These are phyloP conservation scores for Diarsia brunnea DNA, from an alignment of 2,888 invertebrate species.

Conservation along the genomic window DNA sequence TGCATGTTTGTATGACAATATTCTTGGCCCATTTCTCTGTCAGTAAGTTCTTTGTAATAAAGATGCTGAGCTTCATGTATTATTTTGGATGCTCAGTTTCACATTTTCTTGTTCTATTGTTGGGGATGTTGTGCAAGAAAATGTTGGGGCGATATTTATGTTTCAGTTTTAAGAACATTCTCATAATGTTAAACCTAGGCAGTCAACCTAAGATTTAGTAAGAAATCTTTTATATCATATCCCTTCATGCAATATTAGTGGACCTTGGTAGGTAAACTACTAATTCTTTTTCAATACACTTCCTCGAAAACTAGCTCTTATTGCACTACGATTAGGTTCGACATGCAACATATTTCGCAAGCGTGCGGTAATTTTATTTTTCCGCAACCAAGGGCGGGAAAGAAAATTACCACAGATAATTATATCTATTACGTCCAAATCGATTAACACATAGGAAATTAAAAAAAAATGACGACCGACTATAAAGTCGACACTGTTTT, in stretches of 20 bases:
- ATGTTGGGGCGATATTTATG: background rate
- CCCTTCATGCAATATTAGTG: background rate
- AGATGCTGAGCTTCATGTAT: conserved; percentile 27
- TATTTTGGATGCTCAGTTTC: conserved; percentile 22
- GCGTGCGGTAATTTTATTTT: too few species aligned
- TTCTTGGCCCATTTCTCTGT: conserved; percentile 46
- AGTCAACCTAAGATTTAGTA: background rate
- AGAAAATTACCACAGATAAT: too few species aligned
- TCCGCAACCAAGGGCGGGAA: too few species aligned
- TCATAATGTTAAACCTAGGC: background rate
- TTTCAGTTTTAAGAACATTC: background rate
- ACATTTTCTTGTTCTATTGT: conserved; percentile 22
- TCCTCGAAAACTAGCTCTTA: too few species aligned
- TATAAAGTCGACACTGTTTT: too few species aligned
- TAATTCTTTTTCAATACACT: too few species aligned
- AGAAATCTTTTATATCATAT: background rate
- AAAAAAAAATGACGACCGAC: too few species aligned
- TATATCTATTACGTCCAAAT: too few species aligned
- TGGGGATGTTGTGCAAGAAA: conserved; percentile 8
- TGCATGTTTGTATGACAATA: conserved; percentile 49
- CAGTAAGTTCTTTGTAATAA: conserved; percentile 40
- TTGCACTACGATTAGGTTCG: too few species aligned
- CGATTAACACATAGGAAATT: too few species aligned
- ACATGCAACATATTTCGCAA: too few species aligned
- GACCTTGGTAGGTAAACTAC: background rate